phyloP scores from a whole-genome alignment of 2,113 vertebrate genomes.

The Planiliza haematocheilus region DNA sequence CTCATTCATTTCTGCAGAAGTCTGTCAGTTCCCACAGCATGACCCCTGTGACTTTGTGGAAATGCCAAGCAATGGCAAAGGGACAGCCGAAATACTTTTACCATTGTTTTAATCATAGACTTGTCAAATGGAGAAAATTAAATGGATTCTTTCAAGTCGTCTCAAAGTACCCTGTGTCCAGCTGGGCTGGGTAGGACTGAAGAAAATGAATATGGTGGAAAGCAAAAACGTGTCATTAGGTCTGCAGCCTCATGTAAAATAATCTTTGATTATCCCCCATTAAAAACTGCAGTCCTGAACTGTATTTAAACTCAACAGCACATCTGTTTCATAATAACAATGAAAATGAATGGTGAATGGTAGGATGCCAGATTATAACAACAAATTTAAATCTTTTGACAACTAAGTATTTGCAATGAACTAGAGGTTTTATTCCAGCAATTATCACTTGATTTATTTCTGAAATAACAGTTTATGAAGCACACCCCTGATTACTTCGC shows the following conservation, averaged over 20 bases:
- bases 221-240: background rate
- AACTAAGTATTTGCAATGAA: conserved; percentile 24
- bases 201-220: background rate
- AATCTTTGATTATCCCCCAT: conserved; percentile 11
- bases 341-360: conserved; percentile 46
- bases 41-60: conserved; percentile 38
- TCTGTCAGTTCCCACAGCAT: conserved; percentile 62
- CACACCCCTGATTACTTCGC: background rate
- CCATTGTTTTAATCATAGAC: conserved; percentile 61
- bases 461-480: conserved; percentile 20
- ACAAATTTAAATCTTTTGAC: conserved; percentile 40
- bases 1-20: conserved; percentile 58
- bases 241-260: conserved; percentile 2
- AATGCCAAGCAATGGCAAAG: conserved; percentile 51
- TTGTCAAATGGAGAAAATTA: conserved; percentile 27
- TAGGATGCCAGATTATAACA: conserved; percentile 26
- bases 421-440: conserved; percentile 29
- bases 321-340: conserved; percentile 44
- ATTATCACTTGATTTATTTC: conserved; percentile 50
- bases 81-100: conserved; percentile 4
- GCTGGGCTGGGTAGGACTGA: background rate
- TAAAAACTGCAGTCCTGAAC: conserved; percentile 17
- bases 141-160: conserved; percentile 5
- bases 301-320: conserved; percentile 42
- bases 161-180: background rate